Conservation (phyloP, 1,140 invertebrate species). For the Helicoverpa armigera region DNA sequence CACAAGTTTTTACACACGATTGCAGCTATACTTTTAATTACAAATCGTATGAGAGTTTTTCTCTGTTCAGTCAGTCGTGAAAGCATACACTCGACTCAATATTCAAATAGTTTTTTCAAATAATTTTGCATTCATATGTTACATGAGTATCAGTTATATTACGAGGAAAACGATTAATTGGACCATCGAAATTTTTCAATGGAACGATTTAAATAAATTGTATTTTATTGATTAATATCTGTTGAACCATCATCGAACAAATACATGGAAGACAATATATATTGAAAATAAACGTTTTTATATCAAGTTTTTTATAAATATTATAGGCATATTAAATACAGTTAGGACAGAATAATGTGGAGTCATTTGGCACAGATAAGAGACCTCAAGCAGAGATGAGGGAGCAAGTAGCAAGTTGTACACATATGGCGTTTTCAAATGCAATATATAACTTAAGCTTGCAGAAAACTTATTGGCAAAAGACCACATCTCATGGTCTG, state of each 20-base stretch:
- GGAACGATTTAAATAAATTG: background rate
- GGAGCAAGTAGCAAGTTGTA: no score
- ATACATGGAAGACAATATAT: slow-evolving; percentile 30
- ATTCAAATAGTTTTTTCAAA: background rate
- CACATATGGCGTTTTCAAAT: no score
- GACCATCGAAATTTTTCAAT: no score
- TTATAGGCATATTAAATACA: background rate
- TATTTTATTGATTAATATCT: background rate
- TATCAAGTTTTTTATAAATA: background rate
- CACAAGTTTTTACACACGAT: background rate
- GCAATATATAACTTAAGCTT: no score
- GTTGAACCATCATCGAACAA: slow-evolving; percentile 3
- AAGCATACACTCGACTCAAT: background rate
- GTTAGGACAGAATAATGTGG: background rate
- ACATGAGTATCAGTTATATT: no score
- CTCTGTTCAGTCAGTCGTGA: background rate
- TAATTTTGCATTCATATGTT: background rate
- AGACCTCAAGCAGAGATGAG: no score
- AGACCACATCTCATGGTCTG: background rate
- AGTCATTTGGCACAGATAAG: background rate
- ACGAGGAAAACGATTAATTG: background rate
- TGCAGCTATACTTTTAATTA: background rate
- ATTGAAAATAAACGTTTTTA: background rate
- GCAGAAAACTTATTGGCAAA: background rate
- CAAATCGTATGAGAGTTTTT: background rate